phyloP scores from a whole-genome alignment of 1,140 invertebrate genomes.

The Trinorchestia longiramus region DNA sequence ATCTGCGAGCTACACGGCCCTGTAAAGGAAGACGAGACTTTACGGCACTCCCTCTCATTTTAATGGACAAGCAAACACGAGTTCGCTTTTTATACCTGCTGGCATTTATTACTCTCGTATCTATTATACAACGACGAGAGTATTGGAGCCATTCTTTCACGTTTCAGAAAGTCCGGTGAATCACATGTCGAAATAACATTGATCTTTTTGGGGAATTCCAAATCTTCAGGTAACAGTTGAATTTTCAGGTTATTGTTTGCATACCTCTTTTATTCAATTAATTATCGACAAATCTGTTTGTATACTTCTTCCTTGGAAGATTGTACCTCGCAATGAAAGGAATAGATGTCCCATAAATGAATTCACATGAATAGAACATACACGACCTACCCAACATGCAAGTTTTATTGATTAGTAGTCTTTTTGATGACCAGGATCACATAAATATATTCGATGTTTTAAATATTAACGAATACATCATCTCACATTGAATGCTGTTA shows the following conservation, averaged over 20 bases:
- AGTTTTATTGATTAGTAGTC: no score
- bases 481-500: no score
- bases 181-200: background rate
- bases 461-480: no score
- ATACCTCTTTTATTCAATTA: no score
- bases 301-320: no score
- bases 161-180: background rate
- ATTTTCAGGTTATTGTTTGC: background rate
- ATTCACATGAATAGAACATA: no score
- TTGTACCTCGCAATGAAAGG: no score
- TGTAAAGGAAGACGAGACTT: constrained; percentile 40
- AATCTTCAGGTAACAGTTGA: background rate
- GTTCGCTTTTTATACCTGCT: background rate
- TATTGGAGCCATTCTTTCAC: background rate
- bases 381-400: no score
- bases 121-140: background rate
- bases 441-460: no score
- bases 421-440: no score
- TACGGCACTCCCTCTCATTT: constrained; percentile 2
- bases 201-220: background rate
- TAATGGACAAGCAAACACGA: constrained; percentile 26
- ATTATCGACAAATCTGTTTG: no score
- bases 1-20: constrained; percentile 21
- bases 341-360: no score
- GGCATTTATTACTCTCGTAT: background rate